Base-by-base conservation (phyloP, 2,113 vertebrate genomes). In the Siniperca chuatsi region DNA sequence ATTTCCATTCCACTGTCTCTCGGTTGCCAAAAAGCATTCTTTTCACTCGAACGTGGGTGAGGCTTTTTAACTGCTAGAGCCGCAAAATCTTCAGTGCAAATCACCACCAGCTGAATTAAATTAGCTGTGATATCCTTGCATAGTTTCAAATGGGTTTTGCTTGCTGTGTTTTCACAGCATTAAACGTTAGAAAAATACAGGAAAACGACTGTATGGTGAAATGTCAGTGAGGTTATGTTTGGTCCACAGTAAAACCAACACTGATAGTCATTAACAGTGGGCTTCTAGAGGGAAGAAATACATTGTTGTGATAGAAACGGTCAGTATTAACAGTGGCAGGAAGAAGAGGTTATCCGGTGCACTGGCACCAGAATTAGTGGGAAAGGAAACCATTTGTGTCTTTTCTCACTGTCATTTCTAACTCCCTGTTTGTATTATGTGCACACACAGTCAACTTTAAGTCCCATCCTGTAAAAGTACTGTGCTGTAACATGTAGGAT, bases 341-440 rank as follows among this genome's bases (percentile, higher is more conserved):
- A 92, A 87, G 83, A 74, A 55, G n/a, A 85, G 68, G 52, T 78
- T 86, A 90, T 88, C 85, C 52, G 82, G 65, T 50, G 48, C 67
- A 25, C 12, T 10, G 64, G 61, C 42, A 33, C 62, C 42, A 68
- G 70, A 50, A 12, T 46, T n/a, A 77, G 46, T 29, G 46, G 61
- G 37, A 82, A 33, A 87, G 83, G 71, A 91, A 92, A 77, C 69
- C 48, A 25, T 77, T 71, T 52, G 65, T 73, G 12, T 73, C 62
- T 76, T 83, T 64, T 67, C 44, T 81, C 48, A 52, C 50, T 83
- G 75, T 60, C 58, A 20, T 75, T 73, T 10, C 10, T 25, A 42
- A 8, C 48, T 42, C 46, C 50, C 50, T 54, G 70, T 69, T 58
- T 78, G 11, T 21, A 11, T 52, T 70, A 60, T 21, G 3, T 42